Evolutionary conservation across 2,797 vertebrate genomes (phyloP).

Genomic region (Hoplostethus atlanticus): DNA sequence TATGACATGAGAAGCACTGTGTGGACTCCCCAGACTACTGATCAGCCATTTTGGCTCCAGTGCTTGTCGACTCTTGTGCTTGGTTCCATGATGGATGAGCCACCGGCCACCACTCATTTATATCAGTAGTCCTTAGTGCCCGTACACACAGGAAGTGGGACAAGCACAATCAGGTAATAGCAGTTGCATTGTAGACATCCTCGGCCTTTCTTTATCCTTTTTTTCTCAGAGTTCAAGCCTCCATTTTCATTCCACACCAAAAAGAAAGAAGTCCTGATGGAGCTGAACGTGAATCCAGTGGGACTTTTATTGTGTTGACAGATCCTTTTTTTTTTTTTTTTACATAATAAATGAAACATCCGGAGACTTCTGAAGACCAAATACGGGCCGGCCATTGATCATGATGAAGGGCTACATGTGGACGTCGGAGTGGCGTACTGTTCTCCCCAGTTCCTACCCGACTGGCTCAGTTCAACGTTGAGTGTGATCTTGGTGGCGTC

Average conservation of each 20-base stretch:
- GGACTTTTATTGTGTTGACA: constrained; percentile 26
- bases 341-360: constrained; percentile 7
- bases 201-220: neutral
- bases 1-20: neutral
- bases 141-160: constrained; percentile 19
- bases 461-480: no score
- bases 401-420: constrained; percentile 65
- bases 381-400: constrained; percentile 44
- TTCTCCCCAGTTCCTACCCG: neutral
- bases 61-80: neutral
- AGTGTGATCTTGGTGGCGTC: no score
- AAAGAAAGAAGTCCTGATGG: constrained; percentile 27
- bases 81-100: neutral
- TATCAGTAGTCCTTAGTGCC: constrained; percentile 22
- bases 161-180: constrained; percentile 61
- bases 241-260: constrained; percentile 62
- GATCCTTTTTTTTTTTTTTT: constrained; percentile 51
- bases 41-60: constrained; percentile 7
- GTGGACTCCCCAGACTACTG: constrained; percentile 8
- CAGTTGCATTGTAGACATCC: constrained; percentile 24
- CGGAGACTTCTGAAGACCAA: constrained; percentile 63
- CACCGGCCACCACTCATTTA: neutral
- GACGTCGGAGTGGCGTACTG: neutral
- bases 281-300: constrained; percentile 54
- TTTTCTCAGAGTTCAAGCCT: neutral